Base-by-base conservation (phyloP, 2,113 vertebrate genomes). In the Crotalus horridus region DNA sequence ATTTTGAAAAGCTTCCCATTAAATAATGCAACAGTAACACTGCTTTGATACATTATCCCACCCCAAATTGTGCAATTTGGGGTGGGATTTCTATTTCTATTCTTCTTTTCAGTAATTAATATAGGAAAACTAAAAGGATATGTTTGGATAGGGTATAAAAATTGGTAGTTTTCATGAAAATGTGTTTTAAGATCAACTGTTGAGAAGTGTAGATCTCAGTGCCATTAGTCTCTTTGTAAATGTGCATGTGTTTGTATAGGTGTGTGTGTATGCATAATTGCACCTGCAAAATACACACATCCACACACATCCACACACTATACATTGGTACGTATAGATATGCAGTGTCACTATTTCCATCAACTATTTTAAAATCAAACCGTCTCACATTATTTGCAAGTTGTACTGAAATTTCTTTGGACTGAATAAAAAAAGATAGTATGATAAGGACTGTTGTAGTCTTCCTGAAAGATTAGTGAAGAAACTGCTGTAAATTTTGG, bases 1-100 rank as follows among this genome's bases (percentile, higher is more conserved):
- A 46, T 88, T 69, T 86, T 81, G 61, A 53, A 91, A 93, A 92
- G 85, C 90, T 93, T 93, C 93, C 92, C 0, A 1, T 95, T 74
- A 0, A 0, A 48, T 91, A 92, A 59, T 43, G 39, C 74, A 81
- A 81, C 33, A 81, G 17, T 43, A 81, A 91, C 20, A 92, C 29
- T 81, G 39, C 29, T 92, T 89, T 92, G 51, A 85, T 64, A 88
- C 1, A 0, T 91, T 95, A 94, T 24, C 81, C 0, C 90, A 94
- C 24, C 74, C 0, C 91, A n/a, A 90, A 81, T 21, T 93, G 20
- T 54, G 26, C 48, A 93, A 43, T 43, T 43, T 43, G 43, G 43
- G 43, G 3, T 43, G 43, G 43, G 46, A 17, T 7, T 29, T 26
- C 85, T 53, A 93, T 87, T 91, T 0, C 12, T 86, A 0, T 64